Evolutionary conservation across 1,140 invertebrate genomes (phyloP).

Genomic region (Dysdera silvatica): DNA sequence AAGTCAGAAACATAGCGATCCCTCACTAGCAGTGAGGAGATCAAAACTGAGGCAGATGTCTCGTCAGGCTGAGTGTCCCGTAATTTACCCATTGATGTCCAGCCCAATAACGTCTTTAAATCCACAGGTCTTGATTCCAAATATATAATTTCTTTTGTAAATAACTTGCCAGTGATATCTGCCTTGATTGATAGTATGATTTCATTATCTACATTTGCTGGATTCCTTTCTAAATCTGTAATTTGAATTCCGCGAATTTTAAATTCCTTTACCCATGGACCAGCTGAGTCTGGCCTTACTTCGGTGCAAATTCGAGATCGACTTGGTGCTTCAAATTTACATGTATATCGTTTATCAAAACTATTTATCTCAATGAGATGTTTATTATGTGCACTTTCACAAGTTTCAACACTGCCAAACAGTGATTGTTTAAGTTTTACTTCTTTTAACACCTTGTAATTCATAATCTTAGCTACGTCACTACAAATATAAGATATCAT

Average conservation of each 20-base stretch:
- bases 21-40: not conserved
- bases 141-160: slow-evolving; percentile 2
- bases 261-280: not conserved
- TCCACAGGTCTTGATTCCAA: not conserved
- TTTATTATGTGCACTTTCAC: not conserved
- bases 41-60: not conserved
- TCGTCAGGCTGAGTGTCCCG: not conserved
- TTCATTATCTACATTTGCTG: slow-evolving; percentile 5
- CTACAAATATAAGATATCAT: slow-evolving; percentile 1
- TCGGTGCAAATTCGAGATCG: not conserved
- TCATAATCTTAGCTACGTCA: slow-evolving; percentile 1
- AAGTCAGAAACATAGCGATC: not conserved
- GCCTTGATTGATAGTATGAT: slow-evolving; percentile 8
- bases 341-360: slow-evolving; percentile 4
- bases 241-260: not conserved
- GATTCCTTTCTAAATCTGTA: not conserved
- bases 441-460: not conserved
- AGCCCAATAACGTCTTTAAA: not conserved
- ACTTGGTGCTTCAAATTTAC: slow-evolving; percentile 3
- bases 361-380: not conserved
- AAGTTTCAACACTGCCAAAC: slow-evolving; percentile 1
- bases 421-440: slow-evolving; percentile 2
- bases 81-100: slow-evolving; percentile 6
- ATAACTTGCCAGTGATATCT: slow-evolving; percentile 10
- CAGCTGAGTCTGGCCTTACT: not conserved